Conservation (phyloP, 2,888 invertebrate species). For the Drosophila trichaetosa region DNA sequence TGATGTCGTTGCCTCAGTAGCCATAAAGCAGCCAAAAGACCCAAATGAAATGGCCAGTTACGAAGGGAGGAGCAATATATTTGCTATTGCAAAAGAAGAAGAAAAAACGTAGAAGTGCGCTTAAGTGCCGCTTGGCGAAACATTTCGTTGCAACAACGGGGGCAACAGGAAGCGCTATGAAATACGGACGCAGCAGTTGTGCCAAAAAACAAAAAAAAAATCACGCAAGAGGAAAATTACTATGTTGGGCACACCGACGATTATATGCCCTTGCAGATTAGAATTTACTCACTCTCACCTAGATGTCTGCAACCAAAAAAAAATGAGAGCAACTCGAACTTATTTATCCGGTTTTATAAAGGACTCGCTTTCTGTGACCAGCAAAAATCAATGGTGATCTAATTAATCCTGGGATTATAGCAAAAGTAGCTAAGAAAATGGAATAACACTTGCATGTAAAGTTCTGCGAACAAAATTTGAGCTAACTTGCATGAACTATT, state of each 20-base stretch:
- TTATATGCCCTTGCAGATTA: background rate
- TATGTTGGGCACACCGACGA: background rate
- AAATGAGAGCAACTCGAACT: background rate
- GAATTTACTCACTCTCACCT: background rate
- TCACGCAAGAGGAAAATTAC: background rate
- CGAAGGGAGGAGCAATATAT: slow-evolving; percentile 52
- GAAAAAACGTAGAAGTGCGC: slow-evolving; percentile 57
- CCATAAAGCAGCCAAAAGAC: slow-evolving; percentile 50
- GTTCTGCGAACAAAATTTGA: too few species aligned
- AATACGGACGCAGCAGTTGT: slow-evolving; percentile 52
- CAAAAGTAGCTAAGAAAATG: background rate
- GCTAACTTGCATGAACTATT: background rate
- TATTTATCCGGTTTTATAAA: background rate
- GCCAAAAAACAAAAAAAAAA: background rate
- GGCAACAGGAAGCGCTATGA: slow-evolving; percentile 57
- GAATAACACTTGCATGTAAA: too few species aligned
- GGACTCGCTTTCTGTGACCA: background rate
- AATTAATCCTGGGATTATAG: background rate
- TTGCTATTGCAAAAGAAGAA: slow-evolving; percentile 44
- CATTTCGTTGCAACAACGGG: slow-evolving; percentile 64
- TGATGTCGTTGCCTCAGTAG: slow-evolving; percentile 58
- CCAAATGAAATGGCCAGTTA: slow-evolving; percentile 67
- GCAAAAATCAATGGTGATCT: background rate
- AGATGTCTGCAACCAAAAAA: background rate
- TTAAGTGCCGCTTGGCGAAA: slow-evolving; percentile 79